Evolutionary conservation across 2,888 invertebrate genomes (phyloP).

Genomic region (Spodoptera picta): DNA sequence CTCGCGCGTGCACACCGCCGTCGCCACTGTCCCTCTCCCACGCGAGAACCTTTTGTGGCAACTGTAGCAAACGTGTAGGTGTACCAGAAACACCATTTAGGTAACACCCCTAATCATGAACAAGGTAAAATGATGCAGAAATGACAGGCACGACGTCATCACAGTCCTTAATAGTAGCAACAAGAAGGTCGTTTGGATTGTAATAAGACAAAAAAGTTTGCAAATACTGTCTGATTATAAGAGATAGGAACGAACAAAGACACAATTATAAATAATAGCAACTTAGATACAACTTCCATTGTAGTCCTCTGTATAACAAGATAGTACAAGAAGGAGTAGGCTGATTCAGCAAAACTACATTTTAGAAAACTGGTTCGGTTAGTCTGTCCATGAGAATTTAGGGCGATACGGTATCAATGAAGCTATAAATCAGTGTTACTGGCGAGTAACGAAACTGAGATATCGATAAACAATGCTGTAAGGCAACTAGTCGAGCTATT

Average conservation of each 20-base stretch:
- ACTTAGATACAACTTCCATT: conserved; percentile 9
- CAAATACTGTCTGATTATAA: conserved; percentile 11
- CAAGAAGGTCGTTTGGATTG: conserved; percentile 32
- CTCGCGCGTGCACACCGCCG: conserved; percentile 68
- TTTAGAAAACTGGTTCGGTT: conserved; percentile 71
- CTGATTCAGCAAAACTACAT: conserved; percentile 40
- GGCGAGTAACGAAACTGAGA: conserved; percentile 59
- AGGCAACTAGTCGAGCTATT: conserved; percentile 50
- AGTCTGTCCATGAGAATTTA: conserved; percentile 67
- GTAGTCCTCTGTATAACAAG: conserved; percentile 4
- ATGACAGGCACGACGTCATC: conserved; percentile 31
- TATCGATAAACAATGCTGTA: conserved; percentile 58
- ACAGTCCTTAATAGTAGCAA: conserved; percentile 20
- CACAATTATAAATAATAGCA: conserved; percentile 14
- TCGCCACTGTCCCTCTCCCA: conserved; percentile 72
- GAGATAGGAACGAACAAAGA: conserved; percentile 19
- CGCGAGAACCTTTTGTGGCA: conserved; percentile 69
- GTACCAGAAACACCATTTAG: conserved; percentile 81
- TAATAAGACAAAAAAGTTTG: conserved; percentile 7
- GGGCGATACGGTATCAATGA: conserved; percentile 68
- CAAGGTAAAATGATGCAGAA: conserved; percentile 35
- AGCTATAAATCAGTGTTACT: conserved; percentile 66
- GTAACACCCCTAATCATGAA: conserved; percentile 71
- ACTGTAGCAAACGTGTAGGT: conserved; percentile 78
- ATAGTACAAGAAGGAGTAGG: conserved; percentile 17